Percentiles rank a stretch among this genome's conserved stretches.
Evolutionary conservation across 2,888 invertebrate genomes (phyloP).

Genomic region (Myopa tessellatipennis): DNA sequence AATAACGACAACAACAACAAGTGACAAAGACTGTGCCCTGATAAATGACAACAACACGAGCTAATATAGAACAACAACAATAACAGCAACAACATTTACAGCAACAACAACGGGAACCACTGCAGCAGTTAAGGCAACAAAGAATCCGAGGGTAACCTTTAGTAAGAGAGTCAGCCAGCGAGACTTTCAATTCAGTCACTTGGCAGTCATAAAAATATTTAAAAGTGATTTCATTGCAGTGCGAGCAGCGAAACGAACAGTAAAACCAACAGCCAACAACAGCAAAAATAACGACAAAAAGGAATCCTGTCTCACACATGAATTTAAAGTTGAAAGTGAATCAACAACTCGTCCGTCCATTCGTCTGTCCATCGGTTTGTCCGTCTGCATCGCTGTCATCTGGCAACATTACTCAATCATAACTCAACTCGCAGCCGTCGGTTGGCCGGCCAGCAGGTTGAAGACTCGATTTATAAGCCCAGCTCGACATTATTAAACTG

Average conservation of each 20-base stretch:
- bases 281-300: neutral
- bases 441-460: slow-evolving; percentile 8
- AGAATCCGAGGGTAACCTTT: slow-evolving; percentile 17
- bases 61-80: slow-evolving; percentile 24
- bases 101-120: slow-evolving; percentile 19
- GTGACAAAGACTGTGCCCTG: slow-evolving; percentile 19
- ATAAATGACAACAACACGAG: slow-evolving; percentile 33
- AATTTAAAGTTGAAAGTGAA: slow-evolving; percentile 16
- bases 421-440: slow-evolving; percentile 35
- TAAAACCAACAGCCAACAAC: neutral
- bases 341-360: neutral
- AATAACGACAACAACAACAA: neutral
- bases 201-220: slow-evolving; percentile 15
- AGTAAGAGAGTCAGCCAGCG: neutral
- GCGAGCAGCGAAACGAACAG: neutral
- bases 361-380: neutral
- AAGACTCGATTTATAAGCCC: slow-evolving; percentile 26
- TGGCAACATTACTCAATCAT: slow-evolving; percentile 34
- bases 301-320: slow-evolving; percentile 21
- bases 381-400: slow-evolving; percentile 20
- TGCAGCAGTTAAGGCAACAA: slow-evolving; percentile 28
- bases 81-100: slow-evolving; percentile 25
- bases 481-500: neutral
- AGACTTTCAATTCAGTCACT: slow-evolving; percentile 26
- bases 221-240: slow-evolving; percentile 26